phyloP scores from a whole-genome alignment of 2,888 invertebrate genomes.

The Cantharis nigra region DNA sequence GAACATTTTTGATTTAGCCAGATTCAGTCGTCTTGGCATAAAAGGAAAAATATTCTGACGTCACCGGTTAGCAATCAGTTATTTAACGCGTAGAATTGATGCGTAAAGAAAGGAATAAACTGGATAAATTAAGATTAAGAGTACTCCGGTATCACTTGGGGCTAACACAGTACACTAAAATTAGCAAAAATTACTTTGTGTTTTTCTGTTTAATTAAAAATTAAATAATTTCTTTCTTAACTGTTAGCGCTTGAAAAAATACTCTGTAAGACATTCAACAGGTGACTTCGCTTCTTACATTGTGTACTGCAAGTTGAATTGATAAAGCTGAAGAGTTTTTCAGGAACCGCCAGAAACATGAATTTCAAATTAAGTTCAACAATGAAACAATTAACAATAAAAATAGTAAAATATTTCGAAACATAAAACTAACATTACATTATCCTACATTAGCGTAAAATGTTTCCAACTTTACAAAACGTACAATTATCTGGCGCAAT shows the following conservation, averaged over 20 bases:
- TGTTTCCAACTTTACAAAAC: neutral
- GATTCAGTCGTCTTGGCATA: too few species aligned
- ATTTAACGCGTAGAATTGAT: too few species aligned
- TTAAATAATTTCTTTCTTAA: neutral
- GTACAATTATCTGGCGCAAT: neutral
- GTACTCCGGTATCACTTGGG: too few species aligned
- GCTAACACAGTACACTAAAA: neutral
- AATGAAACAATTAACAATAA: neutral
- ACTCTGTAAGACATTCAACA: neutral
- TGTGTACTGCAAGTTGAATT: neutral
- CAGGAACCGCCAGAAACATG: neutral
- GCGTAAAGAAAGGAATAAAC: too few species aligned
- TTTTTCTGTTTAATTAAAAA: neutral
- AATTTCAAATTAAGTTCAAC: neutral
- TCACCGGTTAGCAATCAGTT: too few species aligned
- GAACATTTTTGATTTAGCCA: too few species aligned
- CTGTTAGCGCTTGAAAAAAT: neutral
- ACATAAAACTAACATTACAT: neutral
- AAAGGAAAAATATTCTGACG: too few species aligned
- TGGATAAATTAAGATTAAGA: too few species aligned
- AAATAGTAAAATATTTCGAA: neutral
- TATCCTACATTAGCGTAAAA: neutral
- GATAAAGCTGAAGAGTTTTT: neutral
- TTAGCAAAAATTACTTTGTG: neutral
- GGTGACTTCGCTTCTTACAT: neutral